Conservation (phyloP, 2,797 vertebrate genomes). For the Oreochromis mossambicus region DNA sequence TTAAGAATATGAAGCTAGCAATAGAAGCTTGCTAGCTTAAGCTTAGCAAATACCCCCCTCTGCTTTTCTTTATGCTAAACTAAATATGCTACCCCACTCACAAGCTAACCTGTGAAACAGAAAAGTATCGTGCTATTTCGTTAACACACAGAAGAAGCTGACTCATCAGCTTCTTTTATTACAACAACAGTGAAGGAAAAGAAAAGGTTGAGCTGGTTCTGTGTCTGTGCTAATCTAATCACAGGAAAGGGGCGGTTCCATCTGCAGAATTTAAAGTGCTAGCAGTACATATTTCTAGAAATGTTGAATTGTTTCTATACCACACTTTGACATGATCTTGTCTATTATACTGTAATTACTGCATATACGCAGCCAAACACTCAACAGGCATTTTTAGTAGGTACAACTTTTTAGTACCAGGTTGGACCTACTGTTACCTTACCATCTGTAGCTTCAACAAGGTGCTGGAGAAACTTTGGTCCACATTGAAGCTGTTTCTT, state of each 20-base stretch:
- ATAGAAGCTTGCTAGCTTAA: not conserved
- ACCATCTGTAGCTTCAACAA: not conserved
- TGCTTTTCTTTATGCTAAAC: not conserved
- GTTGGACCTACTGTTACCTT: not conserved
- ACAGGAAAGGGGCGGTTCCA: not conserved
- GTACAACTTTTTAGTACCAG: not conserved
- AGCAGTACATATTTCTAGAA: fast-evolving
- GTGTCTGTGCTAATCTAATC: not conserved
- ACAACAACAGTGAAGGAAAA: not conserved
- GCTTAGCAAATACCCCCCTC: too few species aligned
- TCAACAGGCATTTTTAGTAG: not conserved
- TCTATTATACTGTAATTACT: not conserved
- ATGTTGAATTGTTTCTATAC: not conserved
- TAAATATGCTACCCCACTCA: not conserved
- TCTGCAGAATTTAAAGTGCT: not conserved
- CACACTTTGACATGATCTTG: not conserved
- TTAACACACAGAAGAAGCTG: not conserved
- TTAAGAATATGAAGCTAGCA: not conserved
- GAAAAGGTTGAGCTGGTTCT: not conserved
- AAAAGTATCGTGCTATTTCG: not conserved
- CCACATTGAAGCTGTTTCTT: not conserved
- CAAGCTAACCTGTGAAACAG: not conserved
- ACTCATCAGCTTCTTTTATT: not conserved
- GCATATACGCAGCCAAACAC: fast-evolving
- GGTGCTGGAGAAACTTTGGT: not conserved